Conservation (phyloP, 2,113 vertebrate species). For the Cyrtonyx montezumae region DNA sequence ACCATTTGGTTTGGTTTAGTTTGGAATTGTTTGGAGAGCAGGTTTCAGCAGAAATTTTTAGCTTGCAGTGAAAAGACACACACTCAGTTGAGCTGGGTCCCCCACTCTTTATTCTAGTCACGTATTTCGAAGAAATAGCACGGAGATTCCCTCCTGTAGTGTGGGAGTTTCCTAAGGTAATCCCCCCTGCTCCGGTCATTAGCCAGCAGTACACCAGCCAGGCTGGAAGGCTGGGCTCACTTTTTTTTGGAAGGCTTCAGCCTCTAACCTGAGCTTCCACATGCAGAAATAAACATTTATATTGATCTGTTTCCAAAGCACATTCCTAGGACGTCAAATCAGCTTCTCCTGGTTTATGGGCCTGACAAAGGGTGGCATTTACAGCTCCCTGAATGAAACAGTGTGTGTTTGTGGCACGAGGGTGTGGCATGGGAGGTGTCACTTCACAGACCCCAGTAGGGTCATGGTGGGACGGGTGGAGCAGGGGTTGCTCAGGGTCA, state of each 20-base stretch:
- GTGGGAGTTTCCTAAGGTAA: constrained; percentile 40
- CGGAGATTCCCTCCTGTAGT: neutral
- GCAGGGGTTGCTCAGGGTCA: neutral
- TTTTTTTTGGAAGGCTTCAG: neutral
- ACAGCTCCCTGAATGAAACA: neutral
- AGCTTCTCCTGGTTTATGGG: fast-evolving
- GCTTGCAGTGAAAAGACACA: neutral
- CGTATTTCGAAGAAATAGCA: neutral
- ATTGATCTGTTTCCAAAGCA: neutral
- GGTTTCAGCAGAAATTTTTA: neutral
- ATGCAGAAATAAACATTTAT: constrained; percentile 16
- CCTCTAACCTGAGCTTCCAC: constrained; percentile 12
- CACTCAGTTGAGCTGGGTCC: no score
- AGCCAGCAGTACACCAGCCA: fast-evolving
- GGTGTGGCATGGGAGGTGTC: neutral
- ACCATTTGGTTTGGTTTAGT: neutral
- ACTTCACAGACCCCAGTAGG: fast-evolving
- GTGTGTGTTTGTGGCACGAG: fast-evolving
- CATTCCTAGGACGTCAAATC: neutral
- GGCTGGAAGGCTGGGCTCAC: neutral
- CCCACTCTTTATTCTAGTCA: neutral
- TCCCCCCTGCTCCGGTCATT: neutral
- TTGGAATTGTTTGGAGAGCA: neutral
- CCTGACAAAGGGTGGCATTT: neutral
- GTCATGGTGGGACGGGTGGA: neutral